Evolutionary conservation across 2,113 vertebrate species (phyloP), one percentile per base, ranked within the genome.

Genomic region (Cavia porcellus): DNA sequence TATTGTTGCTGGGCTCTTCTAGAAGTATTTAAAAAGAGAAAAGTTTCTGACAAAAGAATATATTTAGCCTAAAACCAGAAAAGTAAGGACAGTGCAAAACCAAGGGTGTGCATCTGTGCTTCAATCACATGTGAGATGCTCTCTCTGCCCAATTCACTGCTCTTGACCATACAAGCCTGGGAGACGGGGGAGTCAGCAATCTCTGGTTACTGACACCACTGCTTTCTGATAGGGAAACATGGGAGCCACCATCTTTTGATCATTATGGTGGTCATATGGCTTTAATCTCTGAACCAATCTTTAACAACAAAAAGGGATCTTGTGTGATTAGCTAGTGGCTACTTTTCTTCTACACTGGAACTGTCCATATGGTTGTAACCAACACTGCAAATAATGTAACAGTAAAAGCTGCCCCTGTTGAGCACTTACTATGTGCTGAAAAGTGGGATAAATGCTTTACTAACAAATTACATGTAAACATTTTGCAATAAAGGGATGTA

Each of bases 261-360:
- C 0, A 0, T 32, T 75, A 88, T 24, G 62, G 38, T 52, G 42
- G 28, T 47, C 57, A 42, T 24, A 14, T 19, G 72, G 55, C 9
- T 82, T 86, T 92, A 62, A 82, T 68, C 10, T 91, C 47, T 86
- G 66, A 89, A 93, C 72, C 30, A 15, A 28, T 95, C 35, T 93
- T 95, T 94, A 86, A 70, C 84, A 75, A 91, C 19, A 45, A 93
- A 72, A 57, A 68, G 28, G 22, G 30, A 47, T 72, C 59, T 52
- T 47, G 3, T 74, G 35, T 52, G 12, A 82, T 90, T 35, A 82
- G 25, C 66, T 62, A 57, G 61, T 74, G 50, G 72, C 24, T 90
- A 17, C 15, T 90, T 89, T 92, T 15, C 84, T 57, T 92, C 77
- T 87, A 9, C 30, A 30, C 12, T 64, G 10, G 25, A 81, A 68